A percentile compares a stretch with the other conserved stretches of the same genome.
phyloP scores from a whole-genome alignment of 2,797 vertebrate species.

The Coregonus suidteri region DNA sequence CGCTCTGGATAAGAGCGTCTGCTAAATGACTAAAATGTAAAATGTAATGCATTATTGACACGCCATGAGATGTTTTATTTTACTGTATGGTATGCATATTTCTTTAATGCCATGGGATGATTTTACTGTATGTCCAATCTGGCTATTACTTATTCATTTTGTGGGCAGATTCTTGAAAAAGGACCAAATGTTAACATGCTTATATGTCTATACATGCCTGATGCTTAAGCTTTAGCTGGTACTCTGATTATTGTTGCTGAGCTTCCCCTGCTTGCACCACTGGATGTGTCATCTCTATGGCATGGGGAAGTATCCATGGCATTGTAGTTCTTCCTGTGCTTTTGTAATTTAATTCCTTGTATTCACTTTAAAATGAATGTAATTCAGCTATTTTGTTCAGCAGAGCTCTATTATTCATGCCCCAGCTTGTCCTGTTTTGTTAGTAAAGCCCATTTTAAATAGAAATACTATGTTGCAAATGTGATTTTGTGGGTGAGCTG shows the following conservation, averaged over 20 bases:
- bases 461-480: no score
- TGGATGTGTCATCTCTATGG: background rate
- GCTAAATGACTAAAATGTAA: no score
- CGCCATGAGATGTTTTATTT: background rate
- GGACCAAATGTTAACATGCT: conserved; percentile 38
- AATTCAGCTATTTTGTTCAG: background rate
- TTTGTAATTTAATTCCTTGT: background rate
- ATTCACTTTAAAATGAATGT: conserved; percentile 13
- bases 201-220: conserved; percentile 1
- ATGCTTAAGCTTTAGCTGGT: background rate
- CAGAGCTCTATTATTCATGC: conserved; percentile 13
- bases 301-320: background rate
- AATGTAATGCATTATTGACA: conserved; percentile 27
- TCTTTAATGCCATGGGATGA: no score
- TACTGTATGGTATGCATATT: no score
- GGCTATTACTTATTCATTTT: conserved; percentile 3
- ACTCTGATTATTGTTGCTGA: background rate
- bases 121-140: background rate
- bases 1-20: no score
- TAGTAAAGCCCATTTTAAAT: conserved; percentile 27
- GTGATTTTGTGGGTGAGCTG: background rate
- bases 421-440: conserved; percentile 36
- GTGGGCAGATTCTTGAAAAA: conserved; percentile 20
- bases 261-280: background rate
- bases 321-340: background rate